A percentile compares a stretch with the other conserved stretches of the same genome.
Conservation (phyloP, 1,140 invertebrate species). For the Drosophila sulfurigaster region DNA sequence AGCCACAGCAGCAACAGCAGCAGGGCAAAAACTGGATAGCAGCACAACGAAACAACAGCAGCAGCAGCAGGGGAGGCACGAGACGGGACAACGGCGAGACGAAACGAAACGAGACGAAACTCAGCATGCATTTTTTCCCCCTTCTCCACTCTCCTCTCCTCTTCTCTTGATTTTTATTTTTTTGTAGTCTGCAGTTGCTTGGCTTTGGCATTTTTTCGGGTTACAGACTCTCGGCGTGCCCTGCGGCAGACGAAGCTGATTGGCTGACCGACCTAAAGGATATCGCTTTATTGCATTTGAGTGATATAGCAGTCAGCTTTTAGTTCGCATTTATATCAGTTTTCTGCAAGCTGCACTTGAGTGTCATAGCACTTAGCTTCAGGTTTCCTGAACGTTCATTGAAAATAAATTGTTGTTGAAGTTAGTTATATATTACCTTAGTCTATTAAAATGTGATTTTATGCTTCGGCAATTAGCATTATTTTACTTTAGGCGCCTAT, state of each 20-base stretch:
- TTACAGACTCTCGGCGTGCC: conserved; percentile 28
- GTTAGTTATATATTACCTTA: too few relatives aligned
- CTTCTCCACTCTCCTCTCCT: too few relatives aligned
- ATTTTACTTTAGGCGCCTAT: too few relatives aligned
- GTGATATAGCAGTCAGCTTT: background rate
- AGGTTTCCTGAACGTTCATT: too few relatives aligned
- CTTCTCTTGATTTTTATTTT: background rate
- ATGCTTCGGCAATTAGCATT: too few relatives aligned
- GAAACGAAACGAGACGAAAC: conserved; percentile 46
- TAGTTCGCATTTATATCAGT: too few relatives aligned
- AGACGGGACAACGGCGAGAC: conserved; percentile 13
- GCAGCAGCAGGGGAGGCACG: background rate
- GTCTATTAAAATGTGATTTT: too few relatives aligned
- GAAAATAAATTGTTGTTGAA: too few relatives aligned
- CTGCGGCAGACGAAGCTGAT: conserved; percentile 13
- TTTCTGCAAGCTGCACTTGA: background rate
- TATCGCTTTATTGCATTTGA: background rate
- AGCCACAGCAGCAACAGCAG: conserved; percentile 2
- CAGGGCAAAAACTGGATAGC: too few relatives aligned
- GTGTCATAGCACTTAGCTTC: background rate
- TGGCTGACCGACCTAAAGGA: background rate
- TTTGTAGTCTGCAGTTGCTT: conserved; percentile 50
- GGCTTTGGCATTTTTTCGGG: conserved; percentile 35
- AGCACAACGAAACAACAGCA: background rate
- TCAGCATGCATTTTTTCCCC: conserved; percentile 65